Base-by-base conservation (phyloP, 2,797 vertebrate species). In the Eremophila alpestris region DNA sequence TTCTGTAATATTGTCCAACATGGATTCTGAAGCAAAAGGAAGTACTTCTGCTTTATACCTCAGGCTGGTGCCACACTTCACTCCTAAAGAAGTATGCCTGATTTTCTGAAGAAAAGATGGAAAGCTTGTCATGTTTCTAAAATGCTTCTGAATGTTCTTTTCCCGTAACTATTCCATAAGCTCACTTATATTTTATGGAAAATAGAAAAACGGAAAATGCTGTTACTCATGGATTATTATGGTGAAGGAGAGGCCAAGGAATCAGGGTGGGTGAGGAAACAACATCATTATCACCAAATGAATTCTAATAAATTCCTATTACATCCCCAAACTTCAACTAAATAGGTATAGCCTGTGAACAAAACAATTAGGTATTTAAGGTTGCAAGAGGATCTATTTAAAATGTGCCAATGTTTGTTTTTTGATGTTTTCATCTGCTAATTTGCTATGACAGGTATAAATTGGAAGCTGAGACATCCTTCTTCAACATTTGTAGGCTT, bases 391-490 rank as follows among this genome's bases (percentile, higher is more conserved):
- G 64, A 94, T 95, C 80, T 89, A 86, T 88, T 94, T 91, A 73
- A 91, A 94, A 94, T 58, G 51, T 89, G 92, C 49, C 79, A 89
- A 60, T 90, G 59, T 82, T 95, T 94, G 63, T 36, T 87, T 82
- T 84, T 71, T 94, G 87, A 96, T 96, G 69, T 82, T 97, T 83
- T 89, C 83, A 88, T 75, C 83, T 91, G 77, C 90, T 97, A 96
- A 98, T 97, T 95, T 92, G 79, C 95, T 95, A 92, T 91, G 97
- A 97, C 83, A 82, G 84, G 87, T 97, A 78, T 91, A 92, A 97
- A 49, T 74, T 90, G 95, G 43, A 95, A 90, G 59, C 77, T 81
- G 93, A 86, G 70, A 91, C 51, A 90, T 79, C 49, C 70, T 93
- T 93, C 89, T 94, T 94, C 87, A 96, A 83, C 92, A 92, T 77